phyloP scores from a whole-genome alignment of 2,888 invertebrate genomes.

The Cosmopolites sordidus region DNA sequence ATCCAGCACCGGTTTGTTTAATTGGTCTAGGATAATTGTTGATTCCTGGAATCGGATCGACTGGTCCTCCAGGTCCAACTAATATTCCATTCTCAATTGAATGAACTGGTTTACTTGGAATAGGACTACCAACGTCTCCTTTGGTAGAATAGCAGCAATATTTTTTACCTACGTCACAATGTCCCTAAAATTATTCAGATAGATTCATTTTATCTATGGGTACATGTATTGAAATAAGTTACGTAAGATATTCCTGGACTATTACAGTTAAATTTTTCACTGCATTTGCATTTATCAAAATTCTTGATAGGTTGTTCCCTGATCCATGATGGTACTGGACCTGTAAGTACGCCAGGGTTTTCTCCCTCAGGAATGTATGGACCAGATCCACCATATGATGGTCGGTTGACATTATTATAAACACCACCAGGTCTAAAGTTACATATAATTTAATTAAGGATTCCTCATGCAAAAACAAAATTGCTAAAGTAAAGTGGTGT shows the following conservation, averaged over 20 bases:
- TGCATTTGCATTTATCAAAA: constrained; percentile 52
- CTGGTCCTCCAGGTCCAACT: constrained; percentile 48
- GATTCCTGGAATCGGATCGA: constrained; percentile 30
- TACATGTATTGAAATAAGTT: constrained; percentile 22
- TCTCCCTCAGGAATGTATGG: constrained; percentile 15
- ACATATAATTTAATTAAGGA: background rate
- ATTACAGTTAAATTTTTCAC: constrained; percentile 55
- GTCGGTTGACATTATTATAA: constrained; percentile 32
- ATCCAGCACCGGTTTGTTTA: constrained; percentile 17
- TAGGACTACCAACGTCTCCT: constrained; percentile 36
- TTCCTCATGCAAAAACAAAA: no score
- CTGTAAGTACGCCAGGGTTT: constrained; percentile 39
- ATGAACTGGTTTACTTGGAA: constrained; percentile 43
- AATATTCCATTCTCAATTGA: constrained; percentile 48
- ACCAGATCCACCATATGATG: constrained; percentile 29
- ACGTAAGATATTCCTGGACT: constrained; percentile 54
- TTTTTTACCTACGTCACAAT: constrained; percentile 59
- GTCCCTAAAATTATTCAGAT: constrained; percentile 50
- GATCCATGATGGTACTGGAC: constrained; percentile 48
- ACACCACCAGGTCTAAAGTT: constrained; percentile 35
- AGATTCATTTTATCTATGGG: background rate
- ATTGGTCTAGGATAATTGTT: constrained; percentile 16
- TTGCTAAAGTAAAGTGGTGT: background rate
- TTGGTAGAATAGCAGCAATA: constrained; percentile 59
- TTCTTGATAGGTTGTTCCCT: constrained; percentile 44